These are phyloP conservation scores for Poecile montanus DNA, from an alignment of 2,797 vertebrate species.

Conservation along the genomic window DNA sequence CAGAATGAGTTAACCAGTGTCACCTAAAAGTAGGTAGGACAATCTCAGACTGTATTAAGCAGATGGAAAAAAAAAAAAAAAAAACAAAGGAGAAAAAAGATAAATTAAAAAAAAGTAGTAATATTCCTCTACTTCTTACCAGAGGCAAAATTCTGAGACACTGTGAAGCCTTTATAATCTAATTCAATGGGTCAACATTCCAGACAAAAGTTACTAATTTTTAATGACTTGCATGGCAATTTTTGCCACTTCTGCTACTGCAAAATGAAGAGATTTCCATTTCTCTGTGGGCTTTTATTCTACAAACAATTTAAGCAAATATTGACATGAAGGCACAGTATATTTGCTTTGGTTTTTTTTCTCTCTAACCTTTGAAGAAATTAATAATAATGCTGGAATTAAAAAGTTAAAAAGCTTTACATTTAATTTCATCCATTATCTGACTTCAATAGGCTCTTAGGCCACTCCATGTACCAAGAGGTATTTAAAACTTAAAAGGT, in stretches of 20 bases:
- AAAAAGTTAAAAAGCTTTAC: neutral
- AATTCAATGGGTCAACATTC: neutral
- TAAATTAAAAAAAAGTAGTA: neutral
- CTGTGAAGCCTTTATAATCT: neutral
- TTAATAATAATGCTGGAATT: neutral
- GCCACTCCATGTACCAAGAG: neutral
- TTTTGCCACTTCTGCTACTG: neutral
- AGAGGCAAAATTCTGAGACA: neutral
- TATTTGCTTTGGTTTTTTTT: neutral
- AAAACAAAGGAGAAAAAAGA: neutral
- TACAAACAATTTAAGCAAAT: neutral
- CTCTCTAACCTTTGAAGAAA: neutral
- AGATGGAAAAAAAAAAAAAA: rapidly evolving
- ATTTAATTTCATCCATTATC: neutral
- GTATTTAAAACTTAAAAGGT: neutral
- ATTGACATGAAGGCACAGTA: neutral
- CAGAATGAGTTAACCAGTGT: neutral
- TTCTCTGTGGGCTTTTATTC: neutral
- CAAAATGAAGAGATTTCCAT: neutral
- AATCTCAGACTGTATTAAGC: neutral
- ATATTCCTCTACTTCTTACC: neutral
- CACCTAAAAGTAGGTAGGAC: neutral
- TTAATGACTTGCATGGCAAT: neutral
- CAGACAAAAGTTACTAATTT: neutral
- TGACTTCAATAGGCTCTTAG: neutral